Percentiles rank a stretch among this genome's conserved stretches.
phyloP scores from a whole-genome alignment of 2,797 vertebrate genomes.

The Lateolabrax maculatus region DNA sequence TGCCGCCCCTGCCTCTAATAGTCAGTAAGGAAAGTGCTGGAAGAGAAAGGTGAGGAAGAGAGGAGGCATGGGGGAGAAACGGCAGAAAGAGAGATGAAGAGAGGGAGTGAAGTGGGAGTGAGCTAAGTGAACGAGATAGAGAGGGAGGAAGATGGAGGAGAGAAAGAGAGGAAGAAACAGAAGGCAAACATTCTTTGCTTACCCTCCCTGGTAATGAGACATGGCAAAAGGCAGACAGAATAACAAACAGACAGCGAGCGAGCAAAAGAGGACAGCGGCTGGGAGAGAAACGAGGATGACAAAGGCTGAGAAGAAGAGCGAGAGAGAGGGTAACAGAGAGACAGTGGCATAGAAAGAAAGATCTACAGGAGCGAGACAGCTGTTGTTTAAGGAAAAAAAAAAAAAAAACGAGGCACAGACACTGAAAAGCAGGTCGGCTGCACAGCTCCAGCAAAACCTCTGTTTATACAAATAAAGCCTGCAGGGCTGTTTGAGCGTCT shows the following conservation, averaged over 20 bases:
- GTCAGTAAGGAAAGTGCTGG: conserved; percentile 38
- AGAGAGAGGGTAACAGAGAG: conserved; percentile 31
- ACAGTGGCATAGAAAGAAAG: conserved; percentile 41
- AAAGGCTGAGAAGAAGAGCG: conserved; percentile 48
- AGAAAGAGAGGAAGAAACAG: conserved; percentile 8
- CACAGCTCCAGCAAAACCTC: conserved; percentile 64
- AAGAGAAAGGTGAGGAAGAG: conserved; percentile 48
- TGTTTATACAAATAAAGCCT: conserved; percentile 75
- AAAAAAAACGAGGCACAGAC: conserved; percentile 37
- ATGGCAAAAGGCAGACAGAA: conserved; percentile 45
- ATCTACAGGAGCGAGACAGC: conserved; percentile 64
- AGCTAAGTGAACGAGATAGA: conserved; percentile 14
- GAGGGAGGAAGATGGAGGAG: neutral
- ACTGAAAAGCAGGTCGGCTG: conserved; percentile 66
- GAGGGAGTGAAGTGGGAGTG: conserved; percentile 27
- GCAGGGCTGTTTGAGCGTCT: conserved; percentile 60
- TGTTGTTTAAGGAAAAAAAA: conserved; percentile 59
- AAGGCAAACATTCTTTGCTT: conserved; percentile 36
- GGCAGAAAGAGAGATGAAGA: neutral
- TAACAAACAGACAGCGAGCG: conserved; percentile 41
- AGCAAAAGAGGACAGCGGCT: conserved; percentile 52
- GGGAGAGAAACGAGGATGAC: conserved; percentile 54
- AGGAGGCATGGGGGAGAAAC: conserved; percentile 3
- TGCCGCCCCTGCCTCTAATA: too few species aligned
- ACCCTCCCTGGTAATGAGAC: conserved; percentile 58